These are phyloP conservation scores for Apis laboriosa DNA, from an alignment of 1,140 invertebrate species.

Conservation along the genomic window DNA sequence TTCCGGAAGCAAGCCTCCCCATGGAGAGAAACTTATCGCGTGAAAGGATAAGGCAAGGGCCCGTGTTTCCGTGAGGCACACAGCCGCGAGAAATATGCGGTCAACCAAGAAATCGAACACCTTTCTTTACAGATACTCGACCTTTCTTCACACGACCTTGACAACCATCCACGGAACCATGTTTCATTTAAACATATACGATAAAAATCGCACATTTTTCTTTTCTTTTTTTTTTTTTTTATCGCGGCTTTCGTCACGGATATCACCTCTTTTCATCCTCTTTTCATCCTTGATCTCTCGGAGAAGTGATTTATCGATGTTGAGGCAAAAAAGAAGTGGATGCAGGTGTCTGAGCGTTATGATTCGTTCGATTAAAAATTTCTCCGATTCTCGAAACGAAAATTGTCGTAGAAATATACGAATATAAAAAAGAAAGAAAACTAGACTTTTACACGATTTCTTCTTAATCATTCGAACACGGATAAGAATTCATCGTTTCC, in stretches of 20 bases:
- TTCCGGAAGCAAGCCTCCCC: constrained; percentile 35
- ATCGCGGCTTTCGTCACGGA: neutral
- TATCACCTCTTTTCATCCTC: neutral
- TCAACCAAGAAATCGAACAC: constrained; percentile 51
- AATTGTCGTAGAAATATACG: too few species aligned
- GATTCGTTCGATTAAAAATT: too few species aligned
- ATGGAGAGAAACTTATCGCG: constrained; percentile 34
- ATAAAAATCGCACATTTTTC: neutral
- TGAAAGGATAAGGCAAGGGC: constrained; percentile 16
- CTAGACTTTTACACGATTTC: too few species aligned
- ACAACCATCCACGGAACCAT: constrained; percentile 24
- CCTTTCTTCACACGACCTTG: constrained; percentile 35
- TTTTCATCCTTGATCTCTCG: constrained; percentile 3
- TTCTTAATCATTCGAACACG: neutral
- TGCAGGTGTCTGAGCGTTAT: too few species aligned
- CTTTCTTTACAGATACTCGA: constrained; percentile 32
- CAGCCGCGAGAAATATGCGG: constrained; percentile 46
- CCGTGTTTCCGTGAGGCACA: neutral
- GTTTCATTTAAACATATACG: constrained; percentile 23
- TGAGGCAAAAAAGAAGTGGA: too few species aligned
- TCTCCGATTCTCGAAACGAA: too few species aligned
- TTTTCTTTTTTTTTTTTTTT: neutral
- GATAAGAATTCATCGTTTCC: neutral
- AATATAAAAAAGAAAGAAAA: too few species aligned
- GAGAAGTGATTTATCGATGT: neutral